A percentile compares a stretch with the other conserved stretches of the same genome.
Evolutionary conservation across 2,113 vertebrate species (phyloP).

Genomic region (Noturus placidus): DNA sequence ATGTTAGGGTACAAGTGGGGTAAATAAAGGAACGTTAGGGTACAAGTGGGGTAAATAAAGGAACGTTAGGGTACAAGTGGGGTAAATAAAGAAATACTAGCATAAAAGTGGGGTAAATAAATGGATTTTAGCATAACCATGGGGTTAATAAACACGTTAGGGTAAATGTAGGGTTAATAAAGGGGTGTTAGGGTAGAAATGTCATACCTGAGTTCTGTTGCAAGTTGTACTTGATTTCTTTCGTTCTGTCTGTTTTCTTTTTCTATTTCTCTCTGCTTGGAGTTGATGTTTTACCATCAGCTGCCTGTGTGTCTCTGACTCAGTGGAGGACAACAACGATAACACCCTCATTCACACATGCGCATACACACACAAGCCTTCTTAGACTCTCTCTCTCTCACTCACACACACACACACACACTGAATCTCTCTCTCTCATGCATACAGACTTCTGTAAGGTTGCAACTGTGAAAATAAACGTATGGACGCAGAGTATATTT

Average conservation of each 20-base stretch:
- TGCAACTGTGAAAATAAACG: not conserved
- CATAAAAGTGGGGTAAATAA: not conserved
- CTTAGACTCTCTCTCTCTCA: not conserved
- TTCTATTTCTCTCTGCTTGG: not conserved
- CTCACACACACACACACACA: not conserved
- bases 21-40: too few relatives aligned
- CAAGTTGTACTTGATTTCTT: not conserved
- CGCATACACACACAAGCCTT: not conserved
- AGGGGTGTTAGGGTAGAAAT: not conserved
- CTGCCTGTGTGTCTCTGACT: not conserved
- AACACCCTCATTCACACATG: conserved; percentile 9
- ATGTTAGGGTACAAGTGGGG: too few relatives aligned
- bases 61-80: too few relatives aligned
- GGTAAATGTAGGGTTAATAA: not conserved
- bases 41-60: too few relatives aligned
- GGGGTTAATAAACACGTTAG: not conserved
- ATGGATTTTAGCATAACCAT: not conserved
- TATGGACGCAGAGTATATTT: too few relatives aligned
- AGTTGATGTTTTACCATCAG: not conserved
- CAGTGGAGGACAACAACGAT: conserved; percentile 8
- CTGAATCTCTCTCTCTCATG: not conserved
- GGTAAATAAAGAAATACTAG: too few relatives aligned
- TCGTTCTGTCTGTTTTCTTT: not conserved
- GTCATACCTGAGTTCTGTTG: not conserved
- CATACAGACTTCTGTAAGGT: not conserved